These are phyloP conservation scores for Lutraria rhynchaena DNA, from an alignment of 1,140 invertebrate genomes.

Conservation along the genomic window DNA sequence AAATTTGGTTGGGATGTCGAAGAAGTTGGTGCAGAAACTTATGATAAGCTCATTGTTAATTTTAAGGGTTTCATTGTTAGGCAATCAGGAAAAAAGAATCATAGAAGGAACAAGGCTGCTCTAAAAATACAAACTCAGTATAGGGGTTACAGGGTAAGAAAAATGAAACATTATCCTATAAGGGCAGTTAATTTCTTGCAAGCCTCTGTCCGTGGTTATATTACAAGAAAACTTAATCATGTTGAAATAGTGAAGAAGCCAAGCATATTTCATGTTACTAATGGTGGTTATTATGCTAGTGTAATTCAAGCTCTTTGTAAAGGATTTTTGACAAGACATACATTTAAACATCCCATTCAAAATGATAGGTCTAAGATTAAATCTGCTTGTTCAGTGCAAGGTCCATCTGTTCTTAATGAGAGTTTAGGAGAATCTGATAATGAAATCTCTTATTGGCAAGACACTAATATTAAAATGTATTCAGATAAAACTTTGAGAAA, in stretches of 20 bases:
- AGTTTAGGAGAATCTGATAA: constrained; percentile 13
- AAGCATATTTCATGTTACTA: constrained; percentile 8
- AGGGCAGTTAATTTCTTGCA: constrained; percentile 19
- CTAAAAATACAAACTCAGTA: constrained; percentile 35
- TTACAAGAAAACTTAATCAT: constrained; percentile 48
- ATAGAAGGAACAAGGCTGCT: constrained; percentile 26
- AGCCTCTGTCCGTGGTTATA: constrained; percentile 37
- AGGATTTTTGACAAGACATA: constrained; percentile 38
- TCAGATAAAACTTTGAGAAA: constrained; percentile 46
- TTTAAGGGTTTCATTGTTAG: constrained; percentile 36
- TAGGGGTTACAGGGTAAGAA: constrained; percentile 31
- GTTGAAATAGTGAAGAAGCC: background rate
- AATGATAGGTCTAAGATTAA: background rate
- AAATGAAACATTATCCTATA: constrained; percentile 32
- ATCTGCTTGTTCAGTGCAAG: constrained; percentile 38
- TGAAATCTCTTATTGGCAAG: constrained; percentile 38
- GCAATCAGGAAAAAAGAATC: constrained; percentile 24
- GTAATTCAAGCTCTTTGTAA: constrained; percentile 47
- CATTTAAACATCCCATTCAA: background rate
- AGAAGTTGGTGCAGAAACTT: background rate
- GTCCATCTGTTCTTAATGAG: constrained; percentile 8
- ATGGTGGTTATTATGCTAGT: constrained; percentile 43
- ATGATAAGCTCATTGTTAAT: constrained; percentile 21
- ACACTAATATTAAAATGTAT: constrained; percentile 51
- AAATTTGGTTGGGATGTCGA: background rate